Base-by-base conservation (phyloP, 2,888 invertebrate species). In the Orthosia incerta region DNA sequence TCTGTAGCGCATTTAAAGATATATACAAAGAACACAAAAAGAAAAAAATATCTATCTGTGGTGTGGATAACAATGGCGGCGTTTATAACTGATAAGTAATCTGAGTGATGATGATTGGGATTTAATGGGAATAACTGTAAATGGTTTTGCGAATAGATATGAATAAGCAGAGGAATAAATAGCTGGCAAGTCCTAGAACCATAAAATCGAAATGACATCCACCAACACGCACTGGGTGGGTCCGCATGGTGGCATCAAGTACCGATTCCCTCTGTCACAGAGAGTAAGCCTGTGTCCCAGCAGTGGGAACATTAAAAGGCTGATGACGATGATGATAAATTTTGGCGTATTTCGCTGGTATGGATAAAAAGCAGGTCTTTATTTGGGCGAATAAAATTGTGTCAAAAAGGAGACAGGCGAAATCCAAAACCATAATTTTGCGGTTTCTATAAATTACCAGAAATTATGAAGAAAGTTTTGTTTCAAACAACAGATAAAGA, bases 391-490 rank as follows among this genome's bases (percentile, higher is more conserved):
- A 12, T 20, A 13, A 51, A 51, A 11, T n/a, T 11, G n/a, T 53
- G 53, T 0, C 53, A 53, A 20, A n/a, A 7, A 20, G 45, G 16
- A 20, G 3, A 26, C n/a, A 18, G 4, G 31, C 20, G 23, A 79
- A 72, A 20, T 48, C 3, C 13, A 51, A 3, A 20, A 12, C 0
- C 1, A 31, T 46, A 13, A 59, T 63, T 71, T 50, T 31, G n/a
- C n/a, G 16, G 23, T 26, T 61, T 3, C 20, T 39, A 26, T 15
- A 45, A 56, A 62, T 48, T 13, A 73, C 23, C 20, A 50, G 18
- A 31, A 18, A 13, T 23, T 60, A 7, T 31, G 9, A 72, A 71
- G 50, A 64, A 55, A 55, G 66, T 73, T 61, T 57, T 16, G 13
- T 72, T 56, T 31, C 56, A 65, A 11, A 9, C 18, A 45, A 56